Evolutionary conservation across 2,888 invertebrate species (phyloP).

Genomic region (Epirrita christyi): DNA sequence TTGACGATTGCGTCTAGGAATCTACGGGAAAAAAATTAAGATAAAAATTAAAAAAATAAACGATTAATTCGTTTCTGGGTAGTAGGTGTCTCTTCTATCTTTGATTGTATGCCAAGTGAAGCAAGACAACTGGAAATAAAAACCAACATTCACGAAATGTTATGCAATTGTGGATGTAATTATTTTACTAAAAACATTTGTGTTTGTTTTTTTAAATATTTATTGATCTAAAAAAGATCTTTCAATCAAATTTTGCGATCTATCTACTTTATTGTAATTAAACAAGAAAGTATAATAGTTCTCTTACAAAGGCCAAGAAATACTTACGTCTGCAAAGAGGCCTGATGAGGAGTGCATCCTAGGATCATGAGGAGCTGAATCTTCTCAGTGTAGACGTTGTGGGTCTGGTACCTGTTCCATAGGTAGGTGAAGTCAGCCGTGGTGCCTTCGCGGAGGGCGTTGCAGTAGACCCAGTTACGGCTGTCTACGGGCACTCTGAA

Average conservation of each 20-base stretch:
- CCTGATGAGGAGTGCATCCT: constrained; percentile 86
- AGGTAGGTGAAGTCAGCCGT: constrained; percentile 87
- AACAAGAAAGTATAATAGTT: too few species aligned
- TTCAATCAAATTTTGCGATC: too few species aligned
- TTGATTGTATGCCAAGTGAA: too few species aligned
- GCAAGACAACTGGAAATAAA: too few species aligned
- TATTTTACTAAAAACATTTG: too few species aligned
- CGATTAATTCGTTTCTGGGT: too few species aligned
- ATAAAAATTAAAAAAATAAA: background rate
- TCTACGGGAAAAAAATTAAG: constrained; percentile 43
- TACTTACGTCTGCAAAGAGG: constrained; percentile 78
- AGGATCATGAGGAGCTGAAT: constrained; percentile 86
- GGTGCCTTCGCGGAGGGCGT: constrained; percentile 87
- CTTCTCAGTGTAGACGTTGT: constrained; percentile 88
- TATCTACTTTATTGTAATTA: too few species aligned
- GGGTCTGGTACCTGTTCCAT: constrained; percentile 84
- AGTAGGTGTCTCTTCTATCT: too few species aligned
- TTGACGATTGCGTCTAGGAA: constrained; percentile 59
- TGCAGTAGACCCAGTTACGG: constrained; percentile 90
- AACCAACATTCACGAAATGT: too few species aligned
- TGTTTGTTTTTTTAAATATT: too few species aligned
- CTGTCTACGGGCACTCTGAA: constrained; percentile 73
- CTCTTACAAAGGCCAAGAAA: background rate
- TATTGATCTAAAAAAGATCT: too few species aligned
- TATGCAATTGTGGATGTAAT: too few species aligned